Conservation (phyloP, 2,113 vertebrate species). For the mouse (Mus musculus) region GRCm39 chr8:112218501-112219000, state of each 20-base stretch:
- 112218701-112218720: not conserved
- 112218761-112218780: not conserved
- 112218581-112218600: not conserved
- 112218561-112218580: not conserved
- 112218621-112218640: not conserved
- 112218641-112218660: not conserved
- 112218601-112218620: not conserved
- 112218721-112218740: not conserved
- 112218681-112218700: no score
- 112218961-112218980: no score
- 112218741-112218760: not conserved
- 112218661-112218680: not conserved
- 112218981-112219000: no score
- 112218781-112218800: not conserved
- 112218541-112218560: not conserved
- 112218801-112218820: conserved; percentile 6
- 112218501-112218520: not conserved
- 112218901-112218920: no score
- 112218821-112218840: not conserved
- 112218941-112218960: no score
- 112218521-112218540: not conserved
- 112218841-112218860: no score
- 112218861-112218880: no score
- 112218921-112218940: no score
- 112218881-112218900: no score